phyloP scores from a whole-genome alignment of 2,113 vertebrate genomes.

The Hydrolagus affinis region DNA sequence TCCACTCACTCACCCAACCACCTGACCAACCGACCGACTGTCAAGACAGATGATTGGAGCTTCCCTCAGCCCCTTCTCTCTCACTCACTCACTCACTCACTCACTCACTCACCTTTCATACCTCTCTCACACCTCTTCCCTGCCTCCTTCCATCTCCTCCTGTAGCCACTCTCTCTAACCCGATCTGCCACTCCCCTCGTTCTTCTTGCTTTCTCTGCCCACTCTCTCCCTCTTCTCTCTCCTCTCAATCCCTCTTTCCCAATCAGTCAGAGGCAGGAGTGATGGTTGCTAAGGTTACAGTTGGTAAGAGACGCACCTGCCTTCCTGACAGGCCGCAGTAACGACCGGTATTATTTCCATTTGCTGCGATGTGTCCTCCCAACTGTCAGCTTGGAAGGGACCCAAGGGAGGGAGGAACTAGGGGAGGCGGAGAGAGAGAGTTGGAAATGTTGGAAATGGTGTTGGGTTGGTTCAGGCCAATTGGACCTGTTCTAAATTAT shows the following conservation, averaged over 20 bases:
- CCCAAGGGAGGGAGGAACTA: too few species aligned
- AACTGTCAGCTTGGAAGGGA: too few species aligned
- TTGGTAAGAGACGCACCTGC: too few species aligned
- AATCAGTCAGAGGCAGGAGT: too few species aligned
- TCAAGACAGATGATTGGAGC: not conserved
- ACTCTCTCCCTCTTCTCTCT: not conserved
- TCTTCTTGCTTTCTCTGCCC: not conserved
- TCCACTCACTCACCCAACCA: not conserved
- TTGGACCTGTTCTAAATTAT: too few species aligned
- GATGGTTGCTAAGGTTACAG: too few species aligned
- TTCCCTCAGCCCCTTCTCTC: not conserved
- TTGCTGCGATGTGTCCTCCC: too few species aligned
- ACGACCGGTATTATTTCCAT: too few species aligned
- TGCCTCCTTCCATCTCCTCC: not conserved
- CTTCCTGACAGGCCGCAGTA: too few species aligned
- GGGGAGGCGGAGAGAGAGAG: too few species aligned
- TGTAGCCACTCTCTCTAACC: not conserved
- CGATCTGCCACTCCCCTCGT: not conserved
- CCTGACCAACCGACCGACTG: not conserved
- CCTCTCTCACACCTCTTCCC: not conserved
- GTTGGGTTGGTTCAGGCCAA: too few species aligned
- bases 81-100: not conserved
- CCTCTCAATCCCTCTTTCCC: not conserved
- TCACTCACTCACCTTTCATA: not conserved
- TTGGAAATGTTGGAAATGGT: too few species aligned